These are phyloP conservation scores for Hyles lineata DNA, from an alignment of 2,888 invertebrate genomes.

Conservation along the genomic window DNA sequence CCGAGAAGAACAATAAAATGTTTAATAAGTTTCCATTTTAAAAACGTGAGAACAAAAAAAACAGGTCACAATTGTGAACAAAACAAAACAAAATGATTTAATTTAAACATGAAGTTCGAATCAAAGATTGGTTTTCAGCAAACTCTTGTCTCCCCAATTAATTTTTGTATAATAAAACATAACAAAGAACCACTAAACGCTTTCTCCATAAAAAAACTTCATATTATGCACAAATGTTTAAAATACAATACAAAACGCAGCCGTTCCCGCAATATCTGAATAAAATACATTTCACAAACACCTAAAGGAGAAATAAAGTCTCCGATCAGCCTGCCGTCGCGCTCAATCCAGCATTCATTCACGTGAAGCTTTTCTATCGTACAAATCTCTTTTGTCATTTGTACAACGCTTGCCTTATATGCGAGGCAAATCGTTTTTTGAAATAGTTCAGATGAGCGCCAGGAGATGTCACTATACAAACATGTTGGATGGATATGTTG, in stretches of 20 bases:
- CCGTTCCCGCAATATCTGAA: neutral
- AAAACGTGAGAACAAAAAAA: too few relatives aligned
- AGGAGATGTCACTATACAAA: constrained; percentile 1
- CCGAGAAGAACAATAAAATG: too few relatives aligned
- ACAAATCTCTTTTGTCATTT: neutral
- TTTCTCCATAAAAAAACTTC: too few relatives aligned
- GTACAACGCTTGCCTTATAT: neutral
- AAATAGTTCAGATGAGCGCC: neutral
- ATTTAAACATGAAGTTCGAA: too few relatives aligned
- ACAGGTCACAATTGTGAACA: too few relatives aligned
- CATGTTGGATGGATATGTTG: neutral
- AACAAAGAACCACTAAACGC: too few relatives aligned
- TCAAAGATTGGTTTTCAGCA: too few relatives aligned
- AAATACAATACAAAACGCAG: neutral
- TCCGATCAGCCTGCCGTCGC: neutral
- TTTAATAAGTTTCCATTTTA: too few relatives aligned
- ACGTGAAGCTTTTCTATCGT: neutral
- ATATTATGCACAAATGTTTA: neutral
- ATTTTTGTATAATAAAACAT: too few relatives aligned
- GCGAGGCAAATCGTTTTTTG: neutral
- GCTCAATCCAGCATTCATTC: neutral
- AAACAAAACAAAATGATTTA: too few relatives aligned
- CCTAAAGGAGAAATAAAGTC: constrained; percentile 1
- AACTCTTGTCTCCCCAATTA: too few relatives aligned
- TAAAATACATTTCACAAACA: constrained; percentile 3